Conservation (phyloP, 2,797 vertebrate species). For the Mallotus villosus region DNA sequence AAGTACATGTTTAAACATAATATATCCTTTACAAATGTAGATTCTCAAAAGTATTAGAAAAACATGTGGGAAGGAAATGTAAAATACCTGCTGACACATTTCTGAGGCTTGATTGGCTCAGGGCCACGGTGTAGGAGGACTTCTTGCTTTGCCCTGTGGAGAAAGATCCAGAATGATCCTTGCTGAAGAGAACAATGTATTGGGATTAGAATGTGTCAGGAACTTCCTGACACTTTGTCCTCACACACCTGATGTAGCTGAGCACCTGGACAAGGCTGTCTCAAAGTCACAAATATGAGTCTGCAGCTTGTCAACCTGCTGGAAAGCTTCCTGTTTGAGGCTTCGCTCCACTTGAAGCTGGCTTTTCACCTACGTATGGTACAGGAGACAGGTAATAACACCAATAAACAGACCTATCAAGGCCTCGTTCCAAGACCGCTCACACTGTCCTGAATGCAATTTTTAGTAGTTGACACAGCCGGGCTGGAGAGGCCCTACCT, state of each 20-base stretch:
- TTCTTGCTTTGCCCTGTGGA: conserved; percentile 40
- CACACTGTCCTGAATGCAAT: too few species aligned
- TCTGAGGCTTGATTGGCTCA: conserved; percentile 31
- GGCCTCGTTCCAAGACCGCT: too few species aligned
- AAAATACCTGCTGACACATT: conserved; percentile 47
- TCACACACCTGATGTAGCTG: conserved; percentile 54
- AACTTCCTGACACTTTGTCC: background rate
- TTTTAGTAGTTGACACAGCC: background rate
- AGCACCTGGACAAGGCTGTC: conserved; percentile 39
- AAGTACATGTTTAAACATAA: too few species aligned
- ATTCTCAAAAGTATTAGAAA: too few species aligned
- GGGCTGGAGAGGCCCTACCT: conserved; percentile 56
- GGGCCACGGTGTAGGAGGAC: conserved; percentile 21
- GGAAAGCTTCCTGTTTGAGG: conserved; percentile 77
- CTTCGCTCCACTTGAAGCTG: conserved; percentile 70
- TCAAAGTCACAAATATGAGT: conserved; percentile 57
- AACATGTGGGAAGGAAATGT: background rate
- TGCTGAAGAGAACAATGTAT: background rate
- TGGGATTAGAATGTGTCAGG: background rate
- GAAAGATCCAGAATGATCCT: background rate
- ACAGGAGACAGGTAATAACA: conserved; percentile 1
- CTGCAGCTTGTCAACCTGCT: conserved; percentile 69
- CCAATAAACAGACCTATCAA: too few species aligned
- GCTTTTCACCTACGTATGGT: conserved; percentile 56
- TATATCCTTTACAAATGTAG: too few species aligned